Percentiles rank a stretch among this genome's conserved stretches.
Evolutionary conservation across 2,797 vertebrate species (phyloP).

Genomic region (Enteromius thamalakanensis): DNA sequence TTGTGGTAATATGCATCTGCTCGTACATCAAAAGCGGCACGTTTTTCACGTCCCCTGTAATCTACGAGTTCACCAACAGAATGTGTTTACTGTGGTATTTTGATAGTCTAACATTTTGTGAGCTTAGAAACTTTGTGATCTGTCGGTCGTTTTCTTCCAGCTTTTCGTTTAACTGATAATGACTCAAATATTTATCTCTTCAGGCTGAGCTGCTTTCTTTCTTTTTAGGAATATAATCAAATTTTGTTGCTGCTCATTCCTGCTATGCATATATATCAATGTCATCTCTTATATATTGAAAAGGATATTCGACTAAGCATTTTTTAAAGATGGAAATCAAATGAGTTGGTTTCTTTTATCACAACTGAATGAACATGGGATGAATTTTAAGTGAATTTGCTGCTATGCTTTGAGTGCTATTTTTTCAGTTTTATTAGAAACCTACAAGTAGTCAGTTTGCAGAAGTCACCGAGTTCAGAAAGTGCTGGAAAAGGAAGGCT

Average conservation of each 20-base stretch:
- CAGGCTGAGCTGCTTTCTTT: background rate
- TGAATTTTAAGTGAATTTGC: background rate
- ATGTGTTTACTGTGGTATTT: slow-evolving; percentile 55
- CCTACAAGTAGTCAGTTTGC: background rate
- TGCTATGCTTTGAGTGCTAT: background rate
- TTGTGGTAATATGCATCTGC: slow-evolving; percentile 46
- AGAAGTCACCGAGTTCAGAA: slow-evolving; percentile 8
- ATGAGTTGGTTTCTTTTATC: background rate
- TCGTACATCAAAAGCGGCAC: slow-evolving; percentile 48
- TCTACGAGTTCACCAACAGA: slow-evolving; percentile 47
- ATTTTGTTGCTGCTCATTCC: background rate
- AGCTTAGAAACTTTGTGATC: slow-evolving; percentile 44
- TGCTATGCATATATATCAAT: background rate
- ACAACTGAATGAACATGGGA: background rate
- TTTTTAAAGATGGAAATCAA: slow-evolving; percentile 1
- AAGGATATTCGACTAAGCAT: background rate
- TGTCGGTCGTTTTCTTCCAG: background rate
- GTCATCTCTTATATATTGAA: background rate
- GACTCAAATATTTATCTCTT: background rate
- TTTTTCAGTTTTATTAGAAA: background rate
- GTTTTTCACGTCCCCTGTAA: slow-evolving; percentile 45
- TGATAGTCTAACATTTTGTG: slow-evolving; percentile 37
- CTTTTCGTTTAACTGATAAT: slow-evolving; percentile 24
- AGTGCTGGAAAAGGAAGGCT: slow-evolving; percentile 3
- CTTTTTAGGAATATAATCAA: background rate